Base-by-base conservation (phyloP, 2,888 invertebrate species). In the Temnothorax unifasciatus region DNA sequence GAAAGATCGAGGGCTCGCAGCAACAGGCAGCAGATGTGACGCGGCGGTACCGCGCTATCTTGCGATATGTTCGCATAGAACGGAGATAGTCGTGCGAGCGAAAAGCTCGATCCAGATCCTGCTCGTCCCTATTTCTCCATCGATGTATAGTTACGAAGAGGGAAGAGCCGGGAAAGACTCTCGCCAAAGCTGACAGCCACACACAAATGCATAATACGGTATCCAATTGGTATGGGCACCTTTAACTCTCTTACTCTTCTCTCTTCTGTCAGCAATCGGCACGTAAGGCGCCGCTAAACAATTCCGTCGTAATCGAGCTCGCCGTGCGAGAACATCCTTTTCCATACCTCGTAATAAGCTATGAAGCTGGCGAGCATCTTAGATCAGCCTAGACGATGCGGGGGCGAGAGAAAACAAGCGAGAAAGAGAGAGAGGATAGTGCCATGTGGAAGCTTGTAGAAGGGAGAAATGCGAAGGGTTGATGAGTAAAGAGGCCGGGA, bases 281-380 rank as follows among this genome's bases (percentile, higher is more conserved):
- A 90, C 91, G 88, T 92, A 92, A 92, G 92, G 92, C 87, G 90
- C 89, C 85, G 89, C 90, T 92, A 91, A 93, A 93, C 92, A 92
- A 93, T 93, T 90, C 87, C 76, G 84, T 87, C 76, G 82, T 90
- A 91, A 90, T 85, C 69, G 86, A 85, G 79, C 87, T 90, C 74
- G 84, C 85, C 74, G 82, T 76, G 75, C 82, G 86, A 91, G 89
- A 91, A 89, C 83, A 88, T 71, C 87, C 87, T 87, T 87, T 84
- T 82, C 84, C 84, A 82, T 85, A 82, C 83, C 81, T 87, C 82
- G 88, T 92, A 92, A 92, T 91, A 89, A 91, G 91, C 89, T 76
- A 68, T 82, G 63, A 47, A 63, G 50, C 59, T 82, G 64, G 85
- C 50, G 69, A 83, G 73, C 75, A 75, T 83, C 73, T 77, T 25